These are phyloP conservation scores for Corythornis cristatus DNA, from an alignment of 2,113 vertebrate species.

Conservation along the genomic window DNA sequence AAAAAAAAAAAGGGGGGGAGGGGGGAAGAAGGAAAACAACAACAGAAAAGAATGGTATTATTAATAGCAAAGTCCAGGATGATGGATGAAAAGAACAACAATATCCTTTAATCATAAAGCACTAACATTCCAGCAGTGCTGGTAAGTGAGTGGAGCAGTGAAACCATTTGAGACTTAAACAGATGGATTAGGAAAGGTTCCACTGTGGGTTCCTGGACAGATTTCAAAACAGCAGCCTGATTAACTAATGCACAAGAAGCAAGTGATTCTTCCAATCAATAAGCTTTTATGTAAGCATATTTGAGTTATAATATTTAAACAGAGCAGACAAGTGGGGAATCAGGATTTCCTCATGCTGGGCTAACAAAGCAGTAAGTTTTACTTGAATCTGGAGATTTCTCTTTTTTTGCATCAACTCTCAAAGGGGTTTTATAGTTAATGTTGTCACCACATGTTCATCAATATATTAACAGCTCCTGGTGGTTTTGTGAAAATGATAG, in stretches of 20 bases:
- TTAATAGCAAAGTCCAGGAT: constrained; percentile 70
- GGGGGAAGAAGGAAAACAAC: no score
- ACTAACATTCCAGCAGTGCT: constrained; percentile 72
- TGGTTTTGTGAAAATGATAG: neutral
- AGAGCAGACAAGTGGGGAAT: constrained; percentile 53
- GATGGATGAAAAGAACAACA: constrained; percentile 74
- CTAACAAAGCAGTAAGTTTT: constrained; percentile 51
- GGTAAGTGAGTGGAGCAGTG: constrained; percentile 60
- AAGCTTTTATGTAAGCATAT: constrained; percentile 68
- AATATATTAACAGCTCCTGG: constrained; percentile 5
- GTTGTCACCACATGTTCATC: constrained; percentile 25
- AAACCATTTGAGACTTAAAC: constrained; percentile 75
- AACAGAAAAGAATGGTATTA: neutral
- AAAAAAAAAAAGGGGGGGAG: no score
- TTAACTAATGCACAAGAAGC: constrained; percentile 75
- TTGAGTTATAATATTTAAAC: constrained; percentile 69
- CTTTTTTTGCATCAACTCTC: neutral
- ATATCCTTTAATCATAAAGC: constrained; percentile 74
- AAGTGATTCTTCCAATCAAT: constrained; percentile 72
- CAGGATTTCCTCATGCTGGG: constrained; percentile 37
- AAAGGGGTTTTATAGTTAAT: neutral
- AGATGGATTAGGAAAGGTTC: constrained; percentile 74
- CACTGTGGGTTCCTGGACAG: constrained; percentile 68
- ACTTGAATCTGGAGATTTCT: neutral
- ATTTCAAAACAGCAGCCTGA: constrained; percentile 74